Evolutionary conservation across 2,888 invertebrate genomes (phyloP), one percentile per base, ranked within the genome.

Genomic region (Drosophila sordidula): DNA sequence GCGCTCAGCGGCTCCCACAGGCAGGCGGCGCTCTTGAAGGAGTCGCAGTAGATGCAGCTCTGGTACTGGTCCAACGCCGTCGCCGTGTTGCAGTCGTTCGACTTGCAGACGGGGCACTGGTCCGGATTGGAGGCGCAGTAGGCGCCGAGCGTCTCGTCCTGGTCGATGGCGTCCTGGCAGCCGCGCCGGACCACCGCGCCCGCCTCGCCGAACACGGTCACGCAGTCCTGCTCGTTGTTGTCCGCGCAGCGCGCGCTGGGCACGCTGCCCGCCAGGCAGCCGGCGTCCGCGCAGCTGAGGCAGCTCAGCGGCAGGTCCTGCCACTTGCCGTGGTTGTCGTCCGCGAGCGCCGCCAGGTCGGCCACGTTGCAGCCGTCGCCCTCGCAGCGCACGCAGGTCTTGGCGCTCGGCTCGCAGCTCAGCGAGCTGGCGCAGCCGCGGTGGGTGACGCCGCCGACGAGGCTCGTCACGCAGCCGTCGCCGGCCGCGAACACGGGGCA

Each of bases 321-420:
- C 91, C 91, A 91, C 70, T 88, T 90, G 55, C 92, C 92, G 16
- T 68, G 80, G 22, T 90, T 91, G 32, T 90, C 85, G 38, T 91
- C 91, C 3, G 75, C 57, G 5, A 50, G 66, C 2, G 22, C 51
- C 0, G 68, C 71, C 56, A 91, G 56, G 22, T 91, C 87, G 3
- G 82, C 52, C 3, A 71, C 73, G 32, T 91, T 91, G 58, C 91
- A 91, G 22, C 88, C 90, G 26, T 86, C 52, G 1, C 75, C 82
- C 0, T 47, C 32, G 57, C 91, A 91, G 45, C 75, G 45, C 3
- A 72, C 68, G 38, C 91, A 91, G 6, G 25, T 70, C 58, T 67
- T 80, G 3, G 85, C 57, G 54, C 88, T 74, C 2, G 61, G 54
- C 45, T 90, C 87, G 41, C 91, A 91, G 8, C 41, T 44, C 1